phyloP scores from a whole-genome alignment of 2,888 invertebrate species.

The Dolichomitus sp. region DNA sequence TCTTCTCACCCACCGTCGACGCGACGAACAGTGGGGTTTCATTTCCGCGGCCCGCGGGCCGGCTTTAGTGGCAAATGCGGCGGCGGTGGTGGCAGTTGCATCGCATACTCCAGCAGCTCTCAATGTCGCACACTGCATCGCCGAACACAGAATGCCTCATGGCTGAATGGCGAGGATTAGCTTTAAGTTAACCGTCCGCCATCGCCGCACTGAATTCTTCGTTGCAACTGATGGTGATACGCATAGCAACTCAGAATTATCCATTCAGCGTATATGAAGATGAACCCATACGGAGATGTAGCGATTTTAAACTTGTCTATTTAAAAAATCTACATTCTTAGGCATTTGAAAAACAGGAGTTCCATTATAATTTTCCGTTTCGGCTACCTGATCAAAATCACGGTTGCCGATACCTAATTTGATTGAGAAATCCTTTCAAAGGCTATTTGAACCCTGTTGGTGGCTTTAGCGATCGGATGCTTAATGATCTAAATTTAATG shows the following conservation, averaged over 20 bases:
- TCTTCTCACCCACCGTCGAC: conserved; percentile 15
- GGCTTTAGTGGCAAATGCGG: conserved; percentile 63
- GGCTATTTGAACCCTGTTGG: neutral
- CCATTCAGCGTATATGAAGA: neutral
- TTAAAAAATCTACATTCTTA: too few relatives aligned
- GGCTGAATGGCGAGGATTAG: conserved; percentile 43
- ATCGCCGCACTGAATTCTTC: conserved; percentile 31
- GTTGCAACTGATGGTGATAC: neutral
- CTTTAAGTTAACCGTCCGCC: conserved; percentile 38
- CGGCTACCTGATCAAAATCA: neutral
- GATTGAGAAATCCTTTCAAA: neutral
- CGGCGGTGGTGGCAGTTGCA: conserved; percentile 14
- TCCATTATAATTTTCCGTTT: too few relatives aligned
- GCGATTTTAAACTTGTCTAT: neutral
- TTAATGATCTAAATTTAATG: neutral
- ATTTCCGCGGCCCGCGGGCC: conserved; percentile 66
- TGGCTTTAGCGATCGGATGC: neutral
- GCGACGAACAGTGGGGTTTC: conserved; percentile 63
- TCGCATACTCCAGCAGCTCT: conserved; percentile 27
- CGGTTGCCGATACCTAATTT: neutral
- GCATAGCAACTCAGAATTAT: conserved; percentile 3
- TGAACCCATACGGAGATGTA: neutral
- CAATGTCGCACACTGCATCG: conserved; percentile 30
- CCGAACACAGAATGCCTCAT: conserved; percentile 15
- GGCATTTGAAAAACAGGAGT: too few relatives aligned